Percentiles rank a stretch among this genome's conserved stretches.
Evolutionary conservation across 1,140 invertebrate genomes (phyloP).

Genomic region (Meteorus sp.): DNA sequence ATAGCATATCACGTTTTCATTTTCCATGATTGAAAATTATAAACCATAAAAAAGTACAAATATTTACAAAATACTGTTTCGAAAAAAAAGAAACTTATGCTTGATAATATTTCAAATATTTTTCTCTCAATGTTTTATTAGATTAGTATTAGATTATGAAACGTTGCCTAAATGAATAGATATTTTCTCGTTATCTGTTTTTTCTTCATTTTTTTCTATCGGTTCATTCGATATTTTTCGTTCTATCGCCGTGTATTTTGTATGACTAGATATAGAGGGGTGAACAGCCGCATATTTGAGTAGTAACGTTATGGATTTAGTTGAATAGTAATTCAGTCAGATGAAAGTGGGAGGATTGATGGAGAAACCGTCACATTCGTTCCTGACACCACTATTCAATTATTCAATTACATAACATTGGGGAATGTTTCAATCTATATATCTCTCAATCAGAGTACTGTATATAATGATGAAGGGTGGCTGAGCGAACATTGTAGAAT

Average conservation of each 20-base stretch:
- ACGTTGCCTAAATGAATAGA: background rate
- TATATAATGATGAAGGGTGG: background rate
- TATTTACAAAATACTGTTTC: constrained; percentile 50
- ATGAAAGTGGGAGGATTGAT: background rate
- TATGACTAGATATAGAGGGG: constrained; percentile 27
- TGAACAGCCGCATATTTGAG: constrained; percentile 21
- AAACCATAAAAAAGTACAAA: constrained; percentile 48
- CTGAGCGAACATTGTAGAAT: background rate
- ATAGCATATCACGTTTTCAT: constrained; percentile 43
- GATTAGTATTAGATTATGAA: background rate
- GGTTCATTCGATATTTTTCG: background rate
- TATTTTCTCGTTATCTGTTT: constrained; percentile 1
- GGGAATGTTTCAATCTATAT: constrained; percentile 6
- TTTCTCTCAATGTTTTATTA: background rate
- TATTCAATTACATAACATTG: constrained; percentile 1
- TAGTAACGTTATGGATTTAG: constrained; percentile 1
- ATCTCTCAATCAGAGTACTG: background rate
- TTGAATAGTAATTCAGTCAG: background rate
- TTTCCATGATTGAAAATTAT: constrained; percentile 42
- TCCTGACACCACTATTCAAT: background rate
- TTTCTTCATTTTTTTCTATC: constrained; percentile 10
- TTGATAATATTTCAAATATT: constrained; percentile 1
- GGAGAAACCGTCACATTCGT: background rate
- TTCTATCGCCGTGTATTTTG: constrained; percentile 16
- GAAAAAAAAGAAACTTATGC: constrained; percentile 26